A percentile compares a stretch with the other conserved stretches of the same genome.
phyloP scores from a whole-genome alignment of 2,113 vertebrate genomes.

The Marmota flaviventris region DNA sequence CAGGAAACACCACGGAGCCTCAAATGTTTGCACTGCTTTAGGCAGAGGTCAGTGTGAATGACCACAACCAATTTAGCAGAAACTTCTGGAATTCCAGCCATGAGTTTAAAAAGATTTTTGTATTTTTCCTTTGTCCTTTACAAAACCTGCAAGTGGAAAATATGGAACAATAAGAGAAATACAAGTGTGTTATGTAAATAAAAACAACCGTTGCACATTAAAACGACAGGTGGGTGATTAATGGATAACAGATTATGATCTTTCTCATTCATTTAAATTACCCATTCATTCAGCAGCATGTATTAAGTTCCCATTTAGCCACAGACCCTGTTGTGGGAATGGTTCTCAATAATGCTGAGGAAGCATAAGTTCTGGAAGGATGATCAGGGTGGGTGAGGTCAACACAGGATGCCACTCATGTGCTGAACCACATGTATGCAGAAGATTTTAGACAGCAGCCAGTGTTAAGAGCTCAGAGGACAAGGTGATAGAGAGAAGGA shows the following conservation, averaged over 20 bases:
- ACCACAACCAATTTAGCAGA: slow-evolving; percentile 52
- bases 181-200: neutral
- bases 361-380: neutral
- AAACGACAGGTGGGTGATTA: neutral
- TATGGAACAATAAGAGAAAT: neutral
- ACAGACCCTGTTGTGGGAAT: neutral
- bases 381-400: neutral
- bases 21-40: slow-evolving; percentile 17
- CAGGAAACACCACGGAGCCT: neutral
- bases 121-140: slow-evolving; percentile 1
- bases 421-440: neutral
- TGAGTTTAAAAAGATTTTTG: neutral
- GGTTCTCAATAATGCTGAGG: neutral
- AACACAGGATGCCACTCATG: neutral
- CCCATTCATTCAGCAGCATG: neutral
- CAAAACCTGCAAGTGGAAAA: slow-evolving; percentile 5
- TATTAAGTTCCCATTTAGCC: neutral
- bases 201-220: neutral
- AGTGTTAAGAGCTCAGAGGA: neutral
- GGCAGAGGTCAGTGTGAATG: slow-evolving; percentile 47
- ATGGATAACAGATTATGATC: neutral
- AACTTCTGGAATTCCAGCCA: slow-evolving; percentile 4
- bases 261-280: neutral
- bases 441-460: neutral
- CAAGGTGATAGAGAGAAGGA: neutral